These are phyloP conservation scores for Enteromius treurensis DNA, from an alignment of 2,797 vertebrate species.

Conservation along the genomic window DNA sequence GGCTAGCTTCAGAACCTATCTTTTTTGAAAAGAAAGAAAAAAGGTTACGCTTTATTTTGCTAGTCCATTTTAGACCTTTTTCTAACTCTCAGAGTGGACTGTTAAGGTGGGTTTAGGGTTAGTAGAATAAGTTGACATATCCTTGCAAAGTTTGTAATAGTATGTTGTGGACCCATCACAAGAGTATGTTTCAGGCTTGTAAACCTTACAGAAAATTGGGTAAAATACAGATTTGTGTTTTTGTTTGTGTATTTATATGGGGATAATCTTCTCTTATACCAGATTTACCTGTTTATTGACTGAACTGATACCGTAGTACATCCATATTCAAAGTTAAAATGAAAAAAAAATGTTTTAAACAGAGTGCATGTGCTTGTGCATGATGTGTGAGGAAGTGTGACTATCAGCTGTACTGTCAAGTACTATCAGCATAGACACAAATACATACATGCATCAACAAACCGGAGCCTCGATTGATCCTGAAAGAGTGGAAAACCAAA, in stretches of 20 bases:
- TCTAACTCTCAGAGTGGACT: too few species aligned
- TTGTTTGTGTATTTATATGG: slow-evolving; percentile 64
- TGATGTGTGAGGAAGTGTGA: neutral
- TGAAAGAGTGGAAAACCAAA: slow-evolving; percentile 37
- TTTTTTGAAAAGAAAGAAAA: too few species aligned
- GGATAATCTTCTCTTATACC: slow-evolving; percentile 76
- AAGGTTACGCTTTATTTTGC: too few species aligned
- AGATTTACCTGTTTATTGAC: slow-evolving; percentile 67
- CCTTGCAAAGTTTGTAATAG: too few species aligned
- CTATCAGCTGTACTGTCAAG: slow-evolving; percentile 30
- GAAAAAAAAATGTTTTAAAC: slow-evolving; percentile 25
- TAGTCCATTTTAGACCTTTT: too few species aligned
- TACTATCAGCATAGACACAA: slow-evolving; percentile 32
- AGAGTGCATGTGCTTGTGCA: slow-evolving; percentile 7
- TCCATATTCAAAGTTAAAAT: slow-evolving; percentile 29
- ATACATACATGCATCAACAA: slow-evolving; percentile 15
- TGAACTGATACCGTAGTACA: neutral
- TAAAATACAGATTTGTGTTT: slow-evolving; percentile 70
- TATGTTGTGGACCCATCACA: too few species aligned
- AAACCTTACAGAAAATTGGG: slow-evolving; percentile 1
- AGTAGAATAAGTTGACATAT: too few species aligned
- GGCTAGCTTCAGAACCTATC: too few species aligned
- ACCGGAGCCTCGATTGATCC: slow-evolving; percentile 22
- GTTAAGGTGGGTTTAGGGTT: too few species aligned
- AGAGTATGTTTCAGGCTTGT: neutral